phyloP scores from a whole-genome alignment of 2,888 invertebrate species.

The Lampropteryx suffumata region DNA sequence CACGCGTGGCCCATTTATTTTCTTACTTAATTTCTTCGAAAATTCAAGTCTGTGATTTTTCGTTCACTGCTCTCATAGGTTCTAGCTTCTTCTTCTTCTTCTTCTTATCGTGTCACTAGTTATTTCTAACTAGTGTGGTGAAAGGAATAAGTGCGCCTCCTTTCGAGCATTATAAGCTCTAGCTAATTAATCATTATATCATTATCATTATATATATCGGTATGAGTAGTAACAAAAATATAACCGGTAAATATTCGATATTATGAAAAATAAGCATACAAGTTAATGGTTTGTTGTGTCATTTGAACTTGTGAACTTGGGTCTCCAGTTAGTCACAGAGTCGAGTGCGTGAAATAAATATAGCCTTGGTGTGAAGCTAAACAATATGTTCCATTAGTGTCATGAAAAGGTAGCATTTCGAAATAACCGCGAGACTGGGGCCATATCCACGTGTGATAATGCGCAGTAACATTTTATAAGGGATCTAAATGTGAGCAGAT shows the following conservation, averaged over 20 bases:
- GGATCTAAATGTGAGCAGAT: slow-evolving; percentile 80
- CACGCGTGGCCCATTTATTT: slow-evolving; percentile 10
- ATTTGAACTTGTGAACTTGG: not conserved
- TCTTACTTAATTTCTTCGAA: slow-evolving; percentile 8
- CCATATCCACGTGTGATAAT: slow-evolving; percentile 78
- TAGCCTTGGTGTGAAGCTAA: slow-evolving; percentile 54
- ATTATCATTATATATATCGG: no score
- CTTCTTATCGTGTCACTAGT: no score
- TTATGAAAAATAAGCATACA: no score
- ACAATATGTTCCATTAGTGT: slow-evolving; percentile 77
- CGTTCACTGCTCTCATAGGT: slow-evolving; percentile 5
- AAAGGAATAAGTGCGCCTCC: no score
- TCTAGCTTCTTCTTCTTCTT: no score
- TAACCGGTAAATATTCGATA: no score
- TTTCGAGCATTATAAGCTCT: no score
- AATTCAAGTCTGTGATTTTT: slow-evolving; percentile 8
- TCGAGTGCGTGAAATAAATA: slow-evolving; percentile 59
- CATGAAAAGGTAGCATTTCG: slow-evolving; percentile 75
- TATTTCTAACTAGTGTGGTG: no score
- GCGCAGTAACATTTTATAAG: slow-evolving; percentile 81
- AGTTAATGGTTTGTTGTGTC: not conserved
- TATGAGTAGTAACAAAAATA: no score
- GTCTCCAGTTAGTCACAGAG: slow-evolving; percentile 5
- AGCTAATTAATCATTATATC: no score
- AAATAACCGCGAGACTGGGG: slow-evolving; percentile 68